A percentile compares a stretch with the other conserved stretches of the same genome.
Conservation (phyloP, 2,797 vertebrate species). For the Rhinoraja longicauda region DNA sequence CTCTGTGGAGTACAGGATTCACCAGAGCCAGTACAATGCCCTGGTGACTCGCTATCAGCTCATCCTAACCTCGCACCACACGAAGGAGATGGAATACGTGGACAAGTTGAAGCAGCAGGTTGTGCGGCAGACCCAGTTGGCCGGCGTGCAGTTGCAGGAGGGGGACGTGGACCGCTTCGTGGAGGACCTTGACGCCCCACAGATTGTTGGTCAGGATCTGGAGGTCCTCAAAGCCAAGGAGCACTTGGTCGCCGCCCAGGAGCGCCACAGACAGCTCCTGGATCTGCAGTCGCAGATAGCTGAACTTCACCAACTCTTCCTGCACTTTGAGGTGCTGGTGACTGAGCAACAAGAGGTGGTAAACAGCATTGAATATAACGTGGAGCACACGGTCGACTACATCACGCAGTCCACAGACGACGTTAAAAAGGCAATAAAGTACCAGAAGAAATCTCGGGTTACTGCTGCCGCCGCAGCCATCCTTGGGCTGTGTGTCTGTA, state of each 20-base stretch:
- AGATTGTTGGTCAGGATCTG: slow-evolving; percentile 53
- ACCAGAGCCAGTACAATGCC: slow-evolving; percentile 49
- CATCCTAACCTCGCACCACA: slow-evolving; percentile 47
- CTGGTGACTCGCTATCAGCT: slow-evolving; percentile 46
- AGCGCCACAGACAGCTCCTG: slow-evolving; percentile 51
- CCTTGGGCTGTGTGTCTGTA: slow-evolving; percentile 52
- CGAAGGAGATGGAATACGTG: slow-evolving; percentile 50
- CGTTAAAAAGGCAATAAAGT: slow-evolving; percentile 54
- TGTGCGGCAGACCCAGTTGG: slow-evolving; percentile 51
- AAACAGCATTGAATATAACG: slow-evolving; percentile 53
- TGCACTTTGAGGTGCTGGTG: slow-evolving; percentile 51
- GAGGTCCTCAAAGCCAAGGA: slow-evolving; percentile 48
- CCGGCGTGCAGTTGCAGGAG: slow-evolving; percentile 47
- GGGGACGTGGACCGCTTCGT: slow-evolving; percentile 49
- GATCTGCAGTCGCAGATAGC: slow-evolving; percentile 53
- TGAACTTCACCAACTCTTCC: slow-evolving; percentile 52
- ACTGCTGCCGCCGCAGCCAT: slow-evolving; percentile 37
- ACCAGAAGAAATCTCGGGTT: slow-evolving; percentile 48
- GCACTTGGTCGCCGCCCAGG: slow-evolving; percentile 48
- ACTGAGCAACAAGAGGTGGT: slow-evolving; percentile 49
- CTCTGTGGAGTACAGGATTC: slow-evolving; percentile 46
- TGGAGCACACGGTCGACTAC: slow-evolving; percentile 51
- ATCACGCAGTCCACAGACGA: slow-evolving; percentile 44
- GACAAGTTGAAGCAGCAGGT: slow-evolving; percentile 53
- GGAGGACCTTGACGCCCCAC: slow-evolving; percentile 43